phyloP scores from a whole-genome alignment of 2,888 invertebrate species.

The Brachycybe producta region DNA sequence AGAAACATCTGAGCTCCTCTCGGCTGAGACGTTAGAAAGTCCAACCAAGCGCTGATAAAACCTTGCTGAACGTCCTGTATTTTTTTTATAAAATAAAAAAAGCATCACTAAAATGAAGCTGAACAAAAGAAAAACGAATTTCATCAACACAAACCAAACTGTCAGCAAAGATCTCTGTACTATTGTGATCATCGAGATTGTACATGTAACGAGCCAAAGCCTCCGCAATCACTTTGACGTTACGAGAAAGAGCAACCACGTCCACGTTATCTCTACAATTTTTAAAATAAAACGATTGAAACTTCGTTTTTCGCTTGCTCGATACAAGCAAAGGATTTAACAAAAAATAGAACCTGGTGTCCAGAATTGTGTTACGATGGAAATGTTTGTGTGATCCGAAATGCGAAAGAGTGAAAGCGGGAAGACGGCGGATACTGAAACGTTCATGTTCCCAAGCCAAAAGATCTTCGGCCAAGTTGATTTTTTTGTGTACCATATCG shows the following conservation, averaged over 20 bases:
- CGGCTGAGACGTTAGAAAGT: constrained; percentile 55
- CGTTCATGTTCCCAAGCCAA: constrained; percentile 96
- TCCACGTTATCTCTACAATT: constrained; percentile 40
- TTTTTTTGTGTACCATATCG: constrained; percentile 81
- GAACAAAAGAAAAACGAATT: not conserved
- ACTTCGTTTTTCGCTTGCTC: not conserved
- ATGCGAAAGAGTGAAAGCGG: constrained; percentile 81
- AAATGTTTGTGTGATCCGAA: constrained; percentile 38
- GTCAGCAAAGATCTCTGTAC: constrained; percentile 51
- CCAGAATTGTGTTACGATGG: constrained; percentile 34
- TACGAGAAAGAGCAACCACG: constrained; percentile 45
- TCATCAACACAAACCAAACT: constrained; percentile 29
- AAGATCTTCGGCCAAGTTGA: constrained; percentile 81
- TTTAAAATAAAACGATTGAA: constrained; percentile 10
- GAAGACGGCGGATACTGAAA: constrained; percentile 79
- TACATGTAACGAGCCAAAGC: constrained; percentile 55
- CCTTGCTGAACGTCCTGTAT: constrained; percentile 49
- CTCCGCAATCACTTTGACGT: constrained; percentile 64
- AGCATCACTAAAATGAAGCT: not conserved
- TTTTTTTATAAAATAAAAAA: not conserved
- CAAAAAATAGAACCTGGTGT: constrained; percentile 34
- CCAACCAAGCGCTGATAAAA: constrained; percentile 60
- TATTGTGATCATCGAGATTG: constrained; percentile 29
- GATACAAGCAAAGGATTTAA: too few species aligned
- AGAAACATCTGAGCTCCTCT: constrained; percentile 59